phyloP scores from a whole-genome alignment of 1,140 invertebrate genomes.

The Latrodectus geometricus region DNA sequence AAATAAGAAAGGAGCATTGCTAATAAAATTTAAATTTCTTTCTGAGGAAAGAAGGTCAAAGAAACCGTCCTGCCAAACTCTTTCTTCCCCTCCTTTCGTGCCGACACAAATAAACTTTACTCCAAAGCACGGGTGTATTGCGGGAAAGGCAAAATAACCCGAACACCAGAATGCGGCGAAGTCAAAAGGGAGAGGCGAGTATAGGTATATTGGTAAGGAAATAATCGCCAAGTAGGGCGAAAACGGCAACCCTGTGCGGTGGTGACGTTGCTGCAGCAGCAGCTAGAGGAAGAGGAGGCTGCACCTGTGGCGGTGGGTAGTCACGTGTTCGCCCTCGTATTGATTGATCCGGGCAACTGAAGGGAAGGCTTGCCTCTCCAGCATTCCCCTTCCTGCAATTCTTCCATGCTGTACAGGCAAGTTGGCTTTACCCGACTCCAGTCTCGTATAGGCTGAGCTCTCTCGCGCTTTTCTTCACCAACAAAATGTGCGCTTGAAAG shows the following conservation, averaged over 20 bases:
- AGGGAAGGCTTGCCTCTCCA: conserved; percentile 11
- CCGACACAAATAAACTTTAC: too few species aligned
- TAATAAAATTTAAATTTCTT: too few species aligned
- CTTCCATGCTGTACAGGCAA: conserved; percentile 19
- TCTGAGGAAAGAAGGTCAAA: too few species aligned
- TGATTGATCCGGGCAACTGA: conserved; percentile 52
- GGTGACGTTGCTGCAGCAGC: conserved; percentile 24
- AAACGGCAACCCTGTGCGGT: conserved; percentile 18
- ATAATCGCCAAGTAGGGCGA: conserved; percentile 28
- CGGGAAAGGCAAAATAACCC: background rate
- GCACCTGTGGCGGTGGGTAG: conserved; percentile 56
- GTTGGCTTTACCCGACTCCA: background rate
- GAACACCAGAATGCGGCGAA: background rate
- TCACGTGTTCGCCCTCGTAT: conserved; percentile 45
- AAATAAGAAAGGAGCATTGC: too few species aligned
- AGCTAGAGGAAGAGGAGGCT: conserved; percentile 36
- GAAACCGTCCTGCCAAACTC: too few species aligned
- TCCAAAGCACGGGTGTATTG: background rate
- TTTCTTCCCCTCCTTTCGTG: too few species aligned
- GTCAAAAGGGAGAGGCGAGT: background rate
- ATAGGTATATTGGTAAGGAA: conserved; percentile 17
- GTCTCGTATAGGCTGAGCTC: background rate
- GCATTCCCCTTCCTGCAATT: conserved; percentile 40
- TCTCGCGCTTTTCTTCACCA: background rate
- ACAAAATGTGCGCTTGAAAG: conserved; percentile 6